phyloP scores from a whole-genome alignment of 1,140 invertebrate genomes.

The Hesperophylax magnus region DNA sequence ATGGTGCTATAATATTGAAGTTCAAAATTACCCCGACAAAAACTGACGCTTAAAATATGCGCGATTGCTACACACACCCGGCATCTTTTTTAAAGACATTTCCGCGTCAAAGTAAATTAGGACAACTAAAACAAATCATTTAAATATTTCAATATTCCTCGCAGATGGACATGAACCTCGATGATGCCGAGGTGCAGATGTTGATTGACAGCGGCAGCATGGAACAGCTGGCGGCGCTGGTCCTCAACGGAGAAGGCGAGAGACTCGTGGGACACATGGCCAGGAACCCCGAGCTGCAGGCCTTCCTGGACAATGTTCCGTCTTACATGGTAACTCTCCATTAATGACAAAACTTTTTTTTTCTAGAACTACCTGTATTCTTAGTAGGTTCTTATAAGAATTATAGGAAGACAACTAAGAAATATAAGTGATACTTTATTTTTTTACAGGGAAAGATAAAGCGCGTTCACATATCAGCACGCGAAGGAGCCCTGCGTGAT shows the following conservation, averaged over 20 bases:
- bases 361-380: too few relatives aligned
- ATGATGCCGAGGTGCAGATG: conserved; percentile 73
- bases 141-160: background rate
- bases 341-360: too few relatives aligned
- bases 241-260: conserved; percentile 88
- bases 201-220: conserved; percentile 85
- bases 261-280: conserved; percentile 82
- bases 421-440: background rate
- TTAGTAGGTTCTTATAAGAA: too few relatives aligned
- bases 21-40: too few relatives aligned
- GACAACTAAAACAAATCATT: too few relatives aligned
- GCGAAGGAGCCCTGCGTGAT: conserved; percentile 86
- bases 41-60: too few relatives aligned
- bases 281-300: conserved; percentile 85
- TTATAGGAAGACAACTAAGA: too few relatives aligned
- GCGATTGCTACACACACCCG: too few relatives aligned
- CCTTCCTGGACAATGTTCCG: conserved; percentile 91
- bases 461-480: conserved; percentile 88
- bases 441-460: conserved; percentile 88
- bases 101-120: too few relatives aligned
- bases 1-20: too few relatives aligned
- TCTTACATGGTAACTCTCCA: conserved; percentile 88
- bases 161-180: conserved; percentile 45
- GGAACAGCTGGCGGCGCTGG: conserved; percentile 90
- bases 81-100: too few relatives aligned